A percentile compares a stretch with the other conserved stretches of the same genome.
Conservation (phyloP, 2,797 vertebrate species). For the Ctenopoma multispine region DNA sequence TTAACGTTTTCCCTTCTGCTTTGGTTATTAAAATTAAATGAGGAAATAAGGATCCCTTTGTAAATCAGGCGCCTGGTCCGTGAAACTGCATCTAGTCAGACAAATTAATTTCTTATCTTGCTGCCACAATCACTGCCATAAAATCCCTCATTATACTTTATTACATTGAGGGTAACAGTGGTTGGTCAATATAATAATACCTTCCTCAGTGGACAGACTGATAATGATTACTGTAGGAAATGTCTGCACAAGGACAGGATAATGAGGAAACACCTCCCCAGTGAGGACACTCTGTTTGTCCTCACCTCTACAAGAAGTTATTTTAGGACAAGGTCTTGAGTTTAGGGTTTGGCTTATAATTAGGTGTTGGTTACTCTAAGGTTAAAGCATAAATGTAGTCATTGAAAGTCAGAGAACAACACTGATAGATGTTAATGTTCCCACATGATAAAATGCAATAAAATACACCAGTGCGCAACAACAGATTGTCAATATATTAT, state of each 20-base stretch:
- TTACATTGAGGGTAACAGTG: conserved; percentile 13
- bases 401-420: conserved; percentile 19
- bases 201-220: not conserved
- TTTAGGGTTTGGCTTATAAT: conserved; percentile 14
- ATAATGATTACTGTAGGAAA: conserved; percentile 17
- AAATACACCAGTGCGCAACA: conserved; percentile 14
- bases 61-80: not conserved
- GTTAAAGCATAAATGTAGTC: not conserved
- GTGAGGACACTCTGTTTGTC: conserved; percentile 19
- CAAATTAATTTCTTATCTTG: conserved; percentile 30
- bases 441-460: conserved; percentile 3
- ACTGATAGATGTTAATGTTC: conserved; percentile 53
- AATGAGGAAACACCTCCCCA: conserved; percentile 19
- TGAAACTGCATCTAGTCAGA: conserved; percentile 13
- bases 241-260: not conserved
- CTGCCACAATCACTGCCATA: conserved; percentile 15
- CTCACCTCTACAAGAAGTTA: conserved; percentile 18
- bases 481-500: conserved; percentile 28
- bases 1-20: not conserved
- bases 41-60: conserved; percentile 5
- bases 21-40: not conserved
- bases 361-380: not conserved
- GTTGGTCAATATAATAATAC: conserved; percentile 1
- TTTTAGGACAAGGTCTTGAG: conserved; percentile 14
- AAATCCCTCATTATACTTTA: conserved; percentile 20